Base-by-base conservation (phyloP, 2,888 invertebrate species). In the Eilema sororculum region DNA sequence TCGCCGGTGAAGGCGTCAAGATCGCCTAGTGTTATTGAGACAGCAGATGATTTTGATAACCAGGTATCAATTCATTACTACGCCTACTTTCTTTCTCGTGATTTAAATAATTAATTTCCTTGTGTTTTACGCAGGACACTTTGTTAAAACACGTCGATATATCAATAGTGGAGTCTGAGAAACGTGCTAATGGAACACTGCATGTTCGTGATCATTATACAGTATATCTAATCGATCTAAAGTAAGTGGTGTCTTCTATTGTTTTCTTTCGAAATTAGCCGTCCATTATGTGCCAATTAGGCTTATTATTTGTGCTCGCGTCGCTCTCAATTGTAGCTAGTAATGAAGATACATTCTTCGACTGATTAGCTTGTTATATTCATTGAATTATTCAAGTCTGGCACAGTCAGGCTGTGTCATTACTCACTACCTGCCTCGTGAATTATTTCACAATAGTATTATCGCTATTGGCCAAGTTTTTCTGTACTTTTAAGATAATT, bases 151-250 rank as follows among this genome's bases (percentile, higher is more conserved):
- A 97, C 86, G 96, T 97, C 86, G 97, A 97, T 91, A 97, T 97
- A 85, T 96, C 96, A 72, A 97, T 97, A 74, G 96, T 97, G 62
- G 97, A 97, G 86, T 97, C 97, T 9, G 97, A 97, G 87, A 97
- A 97, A 88, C 95, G 97, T 72, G 97, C 97, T 62, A 97, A 97
- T 89, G 97, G 97, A 59, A 96, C 97, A 13, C 90, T 97, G 65
- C 97, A 97, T 90, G 95, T 97, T 68, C 94, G 97, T 84, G 97
- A 97, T 88, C 97, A 97, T 93, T 97, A 97, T 88, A 97, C 97
- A 0, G 97, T 97, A 57, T 97, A 97, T 92, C 95, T 97, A 87
- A 96, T 97, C 85, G 97, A 97, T 95, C 96, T 97, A 74, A 97
- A 97, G 97, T 97, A 94, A 96, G 96, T 86, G 70, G 56, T 78